Percentiles rank a stretch among this genome's conserved stretches.
These are phyloP conservation scores for Drosophila takahashii DNA, from an alignment of 1,140 invertebrate genomes.

Conservation along the genomic window DNA sequence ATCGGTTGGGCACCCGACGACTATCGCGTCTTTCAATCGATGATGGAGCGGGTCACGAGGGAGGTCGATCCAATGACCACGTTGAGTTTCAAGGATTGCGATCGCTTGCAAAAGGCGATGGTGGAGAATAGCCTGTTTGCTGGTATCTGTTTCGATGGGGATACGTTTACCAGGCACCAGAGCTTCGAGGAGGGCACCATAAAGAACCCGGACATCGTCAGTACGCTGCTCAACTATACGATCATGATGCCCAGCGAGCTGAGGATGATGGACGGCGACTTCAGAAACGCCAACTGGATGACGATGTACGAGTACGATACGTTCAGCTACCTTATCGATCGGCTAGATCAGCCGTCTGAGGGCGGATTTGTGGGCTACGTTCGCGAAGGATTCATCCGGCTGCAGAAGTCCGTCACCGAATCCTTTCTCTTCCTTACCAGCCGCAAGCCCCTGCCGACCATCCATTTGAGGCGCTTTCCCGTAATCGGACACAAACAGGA, in stretches of 20 bases:
- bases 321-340: background rate
- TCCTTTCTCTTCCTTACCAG: slow-evolving; percentile 21
- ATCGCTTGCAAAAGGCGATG: background rate
- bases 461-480: slow-evolving; percentile 56
- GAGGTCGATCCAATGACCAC: slow-evolving; percentile 12
- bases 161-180: background rate
- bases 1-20: slow-evolving; percentile 53
- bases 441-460: slow-evolving; percentile 6
- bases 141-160: slow-evolving; percentile 50
- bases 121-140: slow-evolving; percentile 30
- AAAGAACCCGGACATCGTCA: rapidly evolving
- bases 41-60: background rate
- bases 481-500: slow-evolving; percentile 37
- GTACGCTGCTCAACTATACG: slow-evolving; percentile 40
- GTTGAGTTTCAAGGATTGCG: slow-evolving; percentile 4
- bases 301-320: slow-evolving; percentile 55
- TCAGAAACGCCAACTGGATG: slow-evolving; percentile 54
- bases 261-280: slow-evolving; percentile 6
- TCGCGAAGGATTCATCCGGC: slow-evolving; percentile 58
- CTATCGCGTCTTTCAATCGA: slow-evolving; percentile 2
- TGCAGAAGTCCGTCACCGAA: slow-evolving; percentile 57
- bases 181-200: background rate
- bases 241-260: slow-evolving; percentile 63
- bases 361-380: slow-evolving; percentile 58
- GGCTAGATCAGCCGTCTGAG: slow-evolving; percentile 19